These are phyloP conservation scores for Polymixis lichenea DNA, from an alignment of 2,888 invertebrate genomes.

Conservation along the genomic window DNA sequence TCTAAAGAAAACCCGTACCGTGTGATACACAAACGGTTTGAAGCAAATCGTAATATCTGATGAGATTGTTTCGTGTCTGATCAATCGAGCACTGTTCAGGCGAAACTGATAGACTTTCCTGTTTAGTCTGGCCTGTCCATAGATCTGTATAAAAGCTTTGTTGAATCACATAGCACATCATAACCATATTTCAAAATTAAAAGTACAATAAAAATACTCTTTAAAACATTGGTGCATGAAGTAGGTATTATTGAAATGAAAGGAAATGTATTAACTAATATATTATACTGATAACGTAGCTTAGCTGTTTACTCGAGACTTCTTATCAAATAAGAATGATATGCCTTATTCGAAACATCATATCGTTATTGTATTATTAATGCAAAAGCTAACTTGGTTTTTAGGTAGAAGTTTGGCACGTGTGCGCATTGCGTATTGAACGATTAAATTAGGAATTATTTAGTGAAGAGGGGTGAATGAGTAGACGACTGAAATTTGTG, in stretches of 20 bases:
- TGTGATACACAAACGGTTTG: no score
- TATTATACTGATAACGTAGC: constrained; percentile 70
- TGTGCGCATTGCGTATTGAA: constrained; percentile 42
- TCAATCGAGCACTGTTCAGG: no score
- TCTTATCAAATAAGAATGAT: constrained; percentile 89
- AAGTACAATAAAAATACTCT: constrained; percentile 69
- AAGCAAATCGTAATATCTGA: no score
- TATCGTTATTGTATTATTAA: constrained; percentile 89
- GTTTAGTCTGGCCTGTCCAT: no score
- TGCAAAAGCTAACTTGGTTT: constrained; percentile 74
- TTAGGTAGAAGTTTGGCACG: constrained; percentile 6
- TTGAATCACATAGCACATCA: constrained; percentile 54
- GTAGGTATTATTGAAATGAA: constrained; percentile 66
- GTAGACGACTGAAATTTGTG: background rate
- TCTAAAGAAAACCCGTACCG: no score
- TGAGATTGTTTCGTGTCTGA: no score
- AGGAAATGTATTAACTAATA: constrained; percentile 59
- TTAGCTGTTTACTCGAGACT: constrained; percentile 77
- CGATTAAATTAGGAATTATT: constrained; percentile 2
- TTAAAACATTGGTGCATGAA: constrained; percentile 72
- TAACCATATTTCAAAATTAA: constrained; percentile 56
- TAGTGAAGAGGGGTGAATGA: background rate
- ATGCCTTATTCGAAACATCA: constrained; percentile 89
- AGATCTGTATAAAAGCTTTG: background rate
- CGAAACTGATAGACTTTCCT: no score